Conservation (phyloP, 2,113 vertebrate genomes). For the Gambusia holbrooki region DNA sequence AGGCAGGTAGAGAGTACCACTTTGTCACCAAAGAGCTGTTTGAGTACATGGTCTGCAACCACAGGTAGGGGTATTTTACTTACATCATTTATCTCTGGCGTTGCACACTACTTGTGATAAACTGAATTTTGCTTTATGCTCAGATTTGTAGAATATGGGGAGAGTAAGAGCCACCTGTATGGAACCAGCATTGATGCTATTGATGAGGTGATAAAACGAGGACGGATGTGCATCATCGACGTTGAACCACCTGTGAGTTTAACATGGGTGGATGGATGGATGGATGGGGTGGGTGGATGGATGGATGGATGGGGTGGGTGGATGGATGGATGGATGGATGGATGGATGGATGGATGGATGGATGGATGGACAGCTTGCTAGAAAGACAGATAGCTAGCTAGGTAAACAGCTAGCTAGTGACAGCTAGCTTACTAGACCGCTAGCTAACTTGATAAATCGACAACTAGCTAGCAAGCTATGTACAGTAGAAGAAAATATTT, state of each 20-base stretch:
- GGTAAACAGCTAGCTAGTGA: too few species aligned
- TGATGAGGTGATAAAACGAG: slow-evolving; percentile 81
- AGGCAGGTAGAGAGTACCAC: slow-evolving; percentile 89
- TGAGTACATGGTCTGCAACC: slow-evolving; percentile 88
- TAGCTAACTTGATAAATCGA: too few species aligned
- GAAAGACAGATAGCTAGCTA: too few species aligned
- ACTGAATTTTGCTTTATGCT: neutral
- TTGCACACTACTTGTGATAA: neutral
- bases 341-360: too few species aligned
- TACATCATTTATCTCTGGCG: neutral
- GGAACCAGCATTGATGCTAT: slow-evolving; percentile 90
- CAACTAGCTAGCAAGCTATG: too few species aligned
- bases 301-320: too few species aligned
- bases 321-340: too few species aligned
- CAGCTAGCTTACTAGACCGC: too few species aligned
- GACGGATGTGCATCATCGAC: slow-evolving; percentile 89
- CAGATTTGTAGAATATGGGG: slow-evolving; percentile 92
- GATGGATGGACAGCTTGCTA: fast-evolving
- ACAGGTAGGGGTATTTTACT: slow-evolving; percentile 78
- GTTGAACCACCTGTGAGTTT: slow-evolving; percentile 86
- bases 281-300: too few species aligned
- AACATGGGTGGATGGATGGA: too few species aligned
- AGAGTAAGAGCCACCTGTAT: slow-evolving; percentile 86
- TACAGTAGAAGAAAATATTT: too few species aligned
- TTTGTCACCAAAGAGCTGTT: slow-evolving; percentile 90